Percentiles rank a stretch among this genome's conserved stretches.
phyloP scores from a whole-genome alignment of 2,888 invertebrate genomes.

The Lasioglossum calceatum region DNA sequence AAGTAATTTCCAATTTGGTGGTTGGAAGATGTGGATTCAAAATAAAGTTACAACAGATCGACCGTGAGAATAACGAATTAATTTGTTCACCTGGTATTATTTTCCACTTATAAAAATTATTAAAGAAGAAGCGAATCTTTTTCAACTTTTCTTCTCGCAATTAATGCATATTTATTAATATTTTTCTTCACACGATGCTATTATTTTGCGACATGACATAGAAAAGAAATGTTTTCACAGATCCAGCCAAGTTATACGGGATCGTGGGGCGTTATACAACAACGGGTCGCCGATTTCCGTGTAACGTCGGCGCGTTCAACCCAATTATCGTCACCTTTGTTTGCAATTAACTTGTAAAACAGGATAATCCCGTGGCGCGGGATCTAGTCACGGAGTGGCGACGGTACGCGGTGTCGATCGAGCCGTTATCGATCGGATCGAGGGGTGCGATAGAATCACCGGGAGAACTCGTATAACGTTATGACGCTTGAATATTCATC shows the following conservation, averaged over 20 bases:
- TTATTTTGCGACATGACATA: background rate
- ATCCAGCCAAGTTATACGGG: background rate
- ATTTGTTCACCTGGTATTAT: too few species aligned
- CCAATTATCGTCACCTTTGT: slow-evolving; percentile 30
- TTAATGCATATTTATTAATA: background rate
- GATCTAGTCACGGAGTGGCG: background rate
- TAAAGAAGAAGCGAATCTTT: background rate
- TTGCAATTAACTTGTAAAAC: slow-evolving; percentile 48
- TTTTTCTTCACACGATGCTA: background rate
- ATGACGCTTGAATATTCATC: slow-evolving; percentile 46
- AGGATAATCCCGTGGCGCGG: slow-evolving; percentile 13
- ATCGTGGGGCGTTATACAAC: background rate
- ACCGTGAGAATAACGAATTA: too few species aligned
- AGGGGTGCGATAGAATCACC: slow-evolving; percentile 1
- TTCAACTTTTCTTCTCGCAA: background rate
- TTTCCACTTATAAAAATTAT: background rate
- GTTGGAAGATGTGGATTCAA: background rate
- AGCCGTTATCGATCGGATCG: background rate
- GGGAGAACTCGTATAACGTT: slow-evolving; percentile 15
- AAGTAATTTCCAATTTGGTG: background rate
- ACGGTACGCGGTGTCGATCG: background rate
- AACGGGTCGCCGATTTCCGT: slow-evolving; percentile 18
- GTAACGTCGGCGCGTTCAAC: slow-evolving; percentile 30
- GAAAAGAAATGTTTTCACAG: background rate
- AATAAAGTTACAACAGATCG: background rate